Conservation (phyloP, 2,113 vertebrate genomes). For the Chaetodon trifascialis region DNA sequence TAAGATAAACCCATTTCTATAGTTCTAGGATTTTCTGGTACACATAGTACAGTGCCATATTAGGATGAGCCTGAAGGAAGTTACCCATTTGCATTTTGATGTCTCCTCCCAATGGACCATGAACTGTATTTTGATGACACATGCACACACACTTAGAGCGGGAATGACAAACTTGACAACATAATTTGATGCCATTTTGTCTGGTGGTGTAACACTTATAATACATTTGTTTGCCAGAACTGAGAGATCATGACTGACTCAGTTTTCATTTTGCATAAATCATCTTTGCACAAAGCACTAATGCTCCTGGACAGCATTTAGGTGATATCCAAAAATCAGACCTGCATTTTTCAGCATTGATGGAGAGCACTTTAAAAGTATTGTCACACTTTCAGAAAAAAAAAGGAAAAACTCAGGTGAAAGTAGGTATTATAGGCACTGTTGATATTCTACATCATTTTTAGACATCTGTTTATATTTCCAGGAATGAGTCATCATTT, state of each 20-base stretch:
- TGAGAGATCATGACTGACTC: not conserved
- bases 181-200: not conserved
- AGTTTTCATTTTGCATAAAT: not conserved
- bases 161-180: not conserved
- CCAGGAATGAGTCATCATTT: not conserved
- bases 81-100: not conserved
- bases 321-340: not conserved
- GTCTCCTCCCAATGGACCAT: not conserved
- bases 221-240: not conserved
- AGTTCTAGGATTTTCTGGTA: no score
- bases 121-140: not conserved
- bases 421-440: not conserved
- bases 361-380: not conserved
- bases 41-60: not conserved
- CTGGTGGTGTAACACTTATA: not conserved
- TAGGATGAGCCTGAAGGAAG: not conserved
- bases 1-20: no score
- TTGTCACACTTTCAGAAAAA: not conserved
- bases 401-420: not conserved
- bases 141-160: not conserved
- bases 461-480: constrained; percentile 7
- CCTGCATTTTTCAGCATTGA: not conserved
- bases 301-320: not conserved
- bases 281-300: not conserved
- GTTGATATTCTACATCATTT: constrained; percentile 1